These are phyloP conservation scores for Eumacrocentrus americanus DNA, from an alignment of 2,888 invertebrate genomes.

Conservation along the genomic window DNA sequence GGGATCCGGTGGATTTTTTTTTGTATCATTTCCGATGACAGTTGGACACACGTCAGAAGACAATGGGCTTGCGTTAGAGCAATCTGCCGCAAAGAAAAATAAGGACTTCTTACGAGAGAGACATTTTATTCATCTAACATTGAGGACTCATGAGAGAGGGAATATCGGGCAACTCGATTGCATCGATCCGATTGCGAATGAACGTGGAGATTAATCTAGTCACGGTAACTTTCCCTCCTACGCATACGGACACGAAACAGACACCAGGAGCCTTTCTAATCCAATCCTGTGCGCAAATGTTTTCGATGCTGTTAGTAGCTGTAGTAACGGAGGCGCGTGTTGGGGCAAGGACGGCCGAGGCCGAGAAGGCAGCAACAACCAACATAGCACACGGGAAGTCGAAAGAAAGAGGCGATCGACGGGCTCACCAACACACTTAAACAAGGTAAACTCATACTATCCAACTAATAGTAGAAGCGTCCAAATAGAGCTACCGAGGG, in stretches of 20 bases:
- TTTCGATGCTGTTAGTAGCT: conserved; percentile 53
- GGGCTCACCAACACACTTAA: too few species aligned
- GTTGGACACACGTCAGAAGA: too few species aligned
- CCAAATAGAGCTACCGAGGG: too few species aligned
- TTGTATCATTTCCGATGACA: too few species aligned
- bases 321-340: conserved; percentile 35
- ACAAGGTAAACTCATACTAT: conserved; percentile 2
- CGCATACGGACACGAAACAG: conserved; percentile 39
- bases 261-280: conserved; percentile 54
- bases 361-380: conserved; percentile 40
- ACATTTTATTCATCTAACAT: too few species aligned
- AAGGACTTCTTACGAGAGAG: too few species aligned
- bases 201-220: conserved; percentile 20
- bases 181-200: conserved; percentile 14
- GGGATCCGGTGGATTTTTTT: too few species aligned
- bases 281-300: conserved; percentile 47
- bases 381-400: conserved; percentile 36
- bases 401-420: conserved; percentile 33
- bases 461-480: conserved; percentile 22
- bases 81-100: too few species aligned
- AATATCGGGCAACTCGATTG: conserved; percentile 20
- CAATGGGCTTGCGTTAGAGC: too few species aligned
- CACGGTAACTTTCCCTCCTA: conserved; percentile 55
- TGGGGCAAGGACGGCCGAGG: conserved; percentile 62
- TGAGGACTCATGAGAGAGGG: not conserved